Conservation (phyloP, 2,888 invertebrate species). For the Athalia circularis region DNA sequence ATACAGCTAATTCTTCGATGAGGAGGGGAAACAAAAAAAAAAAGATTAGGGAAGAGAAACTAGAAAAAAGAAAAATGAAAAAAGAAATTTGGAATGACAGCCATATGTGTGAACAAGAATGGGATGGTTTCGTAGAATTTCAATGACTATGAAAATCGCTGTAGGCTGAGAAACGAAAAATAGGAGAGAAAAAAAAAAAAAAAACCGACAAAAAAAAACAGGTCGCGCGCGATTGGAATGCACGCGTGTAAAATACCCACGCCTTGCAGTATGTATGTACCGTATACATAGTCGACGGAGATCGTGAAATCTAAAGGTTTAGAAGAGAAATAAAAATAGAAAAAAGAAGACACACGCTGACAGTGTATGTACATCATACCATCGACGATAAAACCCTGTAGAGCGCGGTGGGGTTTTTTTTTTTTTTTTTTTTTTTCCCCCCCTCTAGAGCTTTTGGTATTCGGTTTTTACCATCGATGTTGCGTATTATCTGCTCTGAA, state of each 20-base stretch:
- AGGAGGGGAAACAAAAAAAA: slow-evolving; percentile 5
- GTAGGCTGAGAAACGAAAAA: too few species aligned
- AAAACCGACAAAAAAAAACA: too few species aligned
- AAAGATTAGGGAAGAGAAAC: neutral
- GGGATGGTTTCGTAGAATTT: neutral
- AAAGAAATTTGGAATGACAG: neutral
- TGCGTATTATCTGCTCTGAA: too few species aligned
- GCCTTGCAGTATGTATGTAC: neutral
- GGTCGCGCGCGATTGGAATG: too few species aligned
- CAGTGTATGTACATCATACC: slow-evolving; percentile 8
- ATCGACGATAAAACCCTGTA: slow-evolving; percentile 5
- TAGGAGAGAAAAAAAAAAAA: too few species aligned
- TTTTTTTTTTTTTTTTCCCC: neutral
- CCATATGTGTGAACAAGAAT: neutral
- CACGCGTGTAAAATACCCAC: too few species aligned
- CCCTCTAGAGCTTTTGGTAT: neutral
- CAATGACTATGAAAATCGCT: too few species aligned
- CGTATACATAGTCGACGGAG: neutral
- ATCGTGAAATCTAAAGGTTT: too few species aligned
- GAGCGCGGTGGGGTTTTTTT: slow-evolving; percentile 2
- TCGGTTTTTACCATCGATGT: too few species aligned
- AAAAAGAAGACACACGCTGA: neutral
- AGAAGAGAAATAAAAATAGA: too few species aligned
- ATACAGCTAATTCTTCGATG: slow-evolving; percentile 18
- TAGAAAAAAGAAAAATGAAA: too few species aligned